A percentile compares a stretch with the other conserved stretches of the same genome.
Conservation (phyloP, 2,113 vertebrate species). For the Zeus faber region DNA sequence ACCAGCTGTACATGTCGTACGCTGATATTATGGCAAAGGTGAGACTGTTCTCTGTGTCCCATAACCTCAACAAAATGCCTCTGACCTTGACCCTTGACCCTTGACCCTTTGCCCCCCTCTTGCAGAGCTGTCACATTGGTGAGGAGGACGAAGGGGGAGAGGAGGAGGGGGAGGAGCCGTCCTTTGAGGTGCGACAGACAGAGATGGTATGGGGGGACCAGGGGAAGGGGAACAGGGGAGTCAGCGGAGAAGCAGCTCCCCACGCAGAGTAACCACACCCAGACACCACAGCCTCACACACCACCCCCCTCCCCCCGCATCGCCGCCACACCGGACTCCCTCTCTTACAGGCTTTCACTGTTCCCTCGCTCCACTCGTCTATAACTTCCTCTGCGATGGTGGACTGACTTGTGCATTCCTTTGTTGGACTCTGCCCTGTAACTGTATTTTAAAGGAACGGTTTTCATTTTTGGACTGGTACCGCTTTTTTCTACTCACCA, state of each 20-base stretch:
- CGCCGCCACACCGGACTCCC: constrained; percentile 12
- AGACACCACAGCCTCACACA: constrained; percentile 63
- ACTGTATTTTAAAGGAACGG: constrained; percentile 19
- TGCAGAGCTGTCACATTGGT: constrained; percentile 89
- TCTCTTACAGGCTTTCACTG: not conserved
- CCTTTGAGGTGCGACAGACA: constrained; percentile 87
- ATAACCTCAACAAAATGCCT: not conserved
- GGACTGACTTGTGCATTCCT: constrained; percentile 75
- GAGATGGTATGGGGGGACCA: constrained; percentile 79
- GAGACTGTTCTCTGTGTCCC: constrained; percentile 3
- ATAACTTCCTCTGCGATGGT: constrained; percentile 44
- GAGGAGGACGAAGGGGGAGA: constrained; percentile 81
- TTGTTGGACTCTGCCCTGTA: constrained; percentile 56
- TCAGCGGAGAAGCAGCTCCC: constrained; percentile 61
- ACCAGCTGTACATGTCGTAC: constrained; percentile 81
- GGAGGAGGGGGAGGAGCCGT: constrained; percentile 78
- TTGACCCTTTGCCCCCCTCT: not conserved
- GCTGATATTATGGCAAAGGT: constrained; percentile 86
- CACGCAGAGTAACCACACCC: constrained; percentile 61
- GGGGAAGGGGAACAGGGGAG: constrained; percentile 71
- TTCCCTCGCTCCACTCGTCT: constrained; percentile 49
- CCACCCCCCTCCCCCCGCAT: constrained; percentile 11
- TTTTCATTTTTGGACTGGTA: no score
- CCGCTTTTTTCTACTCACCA: no score
- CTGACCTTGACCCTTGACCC: not conserved